Conservation (phyloP, 30 jellyfish, hydroid and myxozoan genomes). For the Turritopsis dohrnii region DNA sequence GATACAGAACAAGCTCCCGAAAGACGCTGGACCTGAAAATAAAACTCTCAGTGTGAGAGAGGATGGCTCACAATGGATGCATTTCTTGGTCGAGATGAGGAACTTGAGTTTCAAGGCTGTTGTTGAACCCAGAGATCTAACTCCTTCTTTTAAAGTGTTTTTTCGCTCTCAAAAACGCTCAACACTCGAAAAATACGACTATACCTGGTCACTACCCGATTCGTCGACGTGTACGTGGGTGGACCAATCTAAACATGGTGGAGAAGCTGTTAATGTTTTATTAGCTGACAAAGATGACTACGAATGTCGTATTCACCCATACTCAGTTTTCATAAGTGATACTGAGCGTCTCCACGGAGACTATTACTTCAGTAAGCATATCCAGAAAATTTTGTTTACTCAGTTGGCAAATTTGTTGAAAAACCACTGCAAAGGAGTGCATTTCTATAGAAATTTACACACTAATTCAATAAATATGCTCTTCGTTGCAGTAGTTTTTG, state of each 20-base stretch:
- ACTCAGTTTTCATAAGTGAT: constrained; percentile 7
- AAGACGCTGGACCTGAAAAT: constrained; percentile 31
- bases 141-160: constrained; percentile 31
- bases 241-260: constrained; percentile 2
- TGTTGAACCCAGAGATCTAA: neutral
- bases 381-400: too few relatives aligned
- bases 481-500: too few relatives aligned
- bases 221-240: constrained; percentile 30
- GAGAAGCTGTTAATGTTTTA: constrained; percentile 1
- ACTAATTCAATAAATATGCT: too few relatives aligned
- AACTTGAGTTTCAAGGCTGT: constrained; percentile 29
- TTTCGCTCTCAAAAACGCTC: constrained; percentile 37
- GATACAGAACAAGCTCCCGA: constrained; percentile 14
- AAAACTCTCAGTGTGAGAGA: neutral
- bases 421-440: too few relatives aligned
- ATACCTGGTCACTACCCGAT: constrained; percentile 53
- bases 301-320: neutral
- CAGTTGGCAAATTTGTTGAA: too few relatives aligned
- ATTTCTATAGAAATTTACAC: too few relatives aligned
- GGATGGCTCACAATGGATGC: constrained; percentile 5
- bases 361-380: neutral
- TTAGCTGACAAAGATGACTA: neutral
- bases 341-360: neutral
- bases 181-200: constrained; percentile 27
- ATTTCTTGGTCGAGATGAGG: constrained; percentile 16